Evolutionary conservation across 2,888 invertebrate genomes (phyloP).

Genomic region (Ligdia adustata): DNA sequence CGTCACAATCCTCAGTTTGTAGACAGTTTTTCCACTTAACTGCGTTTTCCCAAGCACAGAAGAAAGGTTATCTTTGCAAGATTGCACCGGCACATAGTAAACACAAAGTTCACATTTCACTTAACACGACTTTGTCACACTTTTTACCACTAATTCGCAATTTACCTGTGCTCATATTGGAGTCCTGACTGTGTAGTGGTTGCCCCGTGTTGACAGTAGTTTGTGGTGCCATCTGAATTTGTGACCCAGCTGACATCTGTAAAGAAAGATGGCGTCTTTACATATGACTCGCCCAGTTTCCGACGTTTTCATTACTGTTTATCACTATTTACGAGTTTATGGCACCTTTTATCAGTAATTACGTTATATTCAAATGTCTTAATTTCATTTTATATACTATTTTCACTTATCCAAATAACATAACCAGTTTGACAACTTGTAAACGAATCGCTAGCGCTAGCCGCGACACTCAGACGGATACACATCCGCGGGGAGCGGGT

Average conservation of each 20-base stretch:
- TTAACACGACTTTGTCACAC: slow-evolving; percentile 64
- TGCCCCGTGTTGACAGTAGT: slow-evolving; percentile 92
- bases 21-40: slow-evolving; percentile 63
- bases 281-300: slow-evolving; percentile 79
- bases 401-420: slow-evolving; percentile 72
- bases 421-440: slow-evolving; percentile 83
- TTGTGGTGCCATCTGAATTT: slow-evolving; percentile 99
- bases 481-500: slow-evolving; percentile 77
- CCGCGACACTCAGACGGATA: slow-evolving; percentile 82
- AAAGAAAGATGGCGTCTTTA: slow-evolving; percentile 85
- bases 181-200: slow-evolving; percentile 97
- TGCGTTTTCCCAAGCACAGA: slow-evolving; percentile 55
- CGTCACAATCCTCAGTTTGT: slow-evolving; percentile 75
- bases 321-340: slow-evolving; percentile 44
- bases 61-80: slow-evolving; percentile 59
- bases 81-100: slow-evolving; percentile 61
- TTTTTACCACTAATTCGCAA: slow-evolving; percentile 73
- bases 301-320: slow-evolving; percentile 50
- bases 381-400: slow-evolving; percentile 57
- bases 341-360: slow-evolving; percentile 59
- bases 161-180: slow-evolving; percentile 98
- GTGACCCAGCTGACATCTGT: slow-evolving; percentile 98
- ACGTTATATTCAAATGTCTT: slow-evolving; percentile 50
- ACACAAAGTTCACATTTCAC: slow-evolving; percentile 74
- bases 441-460: slow-evolving; percentile 69